phyloP scores from a whole-genome alignment of 2,888 invertebrate species.

The Mayetiola destructor region DNA sequence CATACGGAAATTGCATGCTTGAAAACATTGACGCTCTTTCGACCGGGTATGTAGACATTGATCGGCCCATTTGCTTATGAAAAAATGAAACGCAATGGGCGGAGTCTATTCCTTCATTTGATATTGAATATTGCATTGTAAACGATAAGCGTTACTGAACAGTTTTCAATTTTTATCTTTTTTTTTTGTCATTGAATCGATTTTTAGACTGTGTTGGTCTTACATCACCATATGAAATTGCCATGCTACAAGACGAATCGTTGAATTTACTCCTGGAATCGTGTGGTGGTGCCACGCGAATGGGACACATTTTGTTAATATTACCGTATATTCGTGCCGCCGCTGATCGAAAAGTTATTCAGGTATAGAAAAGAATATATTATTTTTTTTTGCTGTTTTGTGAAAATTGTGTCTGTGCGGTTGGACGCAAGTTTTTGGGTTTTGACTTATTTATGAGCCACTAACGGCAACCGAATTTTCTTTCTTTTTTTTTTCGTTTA shows the following conservation, averaged over 20 bases:
- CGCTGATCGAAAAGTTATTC: constrained; percentile 19
- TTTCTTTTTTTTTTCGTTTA: constrained; percentile 22
- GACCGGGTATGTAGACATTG: constrained; percentile 52
- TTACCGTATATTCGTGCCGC: constrained; percentile 45
- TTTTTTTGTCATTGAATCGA: constrained; percentile 16
- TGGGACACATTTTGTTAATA: constrained; percentile 58
- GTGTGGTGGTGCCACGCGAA: constrained; percentile 42
- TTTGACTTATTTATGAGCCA: no score
- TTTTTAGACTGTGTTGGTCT: constrained; percentile 45
- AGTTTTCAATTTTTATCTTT: neutral
- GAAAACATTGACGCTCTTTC: constrained; percentile 69
- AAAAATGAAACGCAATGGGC: neutral
- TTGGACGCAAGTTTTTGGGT: no score
- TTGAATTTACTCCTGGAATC: constrained; percentile 62
- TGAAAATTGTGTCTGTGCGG: no score
- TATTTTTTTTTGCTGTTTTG: no score
- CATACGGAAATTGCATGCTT: constrained; percentile 73
- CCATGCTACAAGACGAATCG: constrained; percentile 65
- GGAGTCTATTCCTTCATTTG: neutral
- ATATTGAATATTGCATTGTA: neutral
- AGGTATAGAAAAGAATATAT: constrained; percentile 12
- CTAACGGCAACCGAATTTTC: constrained; percentile 13
- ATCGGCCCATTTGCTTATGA: no score
- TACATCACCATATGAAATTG: constrained; percentile 44
- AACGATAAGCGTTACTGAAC: neutral